Evolutionary conservation across 2,888 invertebrate genomes (phyloP).

Genomic region (Epinotia demarniana): DNA sequence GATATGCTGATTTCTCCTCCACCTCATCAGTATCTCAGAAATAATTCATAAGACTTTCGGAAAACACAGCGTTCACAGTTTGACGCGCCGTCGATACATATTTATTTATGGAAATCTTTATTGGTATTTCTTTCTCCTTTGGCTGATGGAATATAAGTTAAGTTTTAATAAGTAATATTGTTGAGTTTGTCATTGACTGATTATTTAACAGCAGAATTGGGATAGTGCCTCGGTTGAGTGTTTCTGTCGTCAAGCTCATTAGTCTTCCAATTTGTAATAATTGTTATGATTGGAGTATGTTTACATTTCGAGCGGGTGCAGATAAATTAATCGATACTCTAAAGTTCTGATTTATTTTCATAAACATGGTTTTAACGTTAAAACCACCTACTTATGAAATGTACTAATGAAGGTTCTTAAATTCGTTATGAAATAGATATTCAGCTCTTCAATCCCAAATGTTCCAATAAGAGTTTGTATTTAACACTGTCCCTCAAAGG

Average conservation of each 20-base stretch:
- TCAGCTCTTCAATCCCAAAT: no score
- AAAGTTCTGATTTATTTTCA: no score
- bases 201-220: conserved; percentile 1
- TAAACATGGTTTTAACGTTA: no score
- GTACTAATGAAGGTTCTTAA: no score
- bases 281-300: neutral
- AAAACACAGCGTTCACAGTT: conserved; percentile 51
- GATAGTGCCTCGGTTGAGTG: conserved; percentile 18
- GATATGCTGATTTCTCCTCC: conserved; percentile 63
- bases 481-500: no score
- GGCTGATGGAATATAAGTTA: conserved; percentile 28
- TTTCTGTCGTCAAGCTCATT: conserved; percentile 8
- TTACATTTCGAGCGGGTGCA: neutral
- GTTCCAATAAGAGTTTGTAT: no score
- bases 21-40: conserved; percentile 55
- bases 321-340: no score
- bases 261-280: neutral
- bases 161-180: conserved; percentile 33
- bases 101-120: conserved; percentile 56
- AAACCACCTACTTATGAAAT: no score
- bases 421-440: no score
- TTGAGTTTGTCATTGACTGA: conserved; percentile 29
- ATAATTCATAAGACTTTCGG: conserved; percentile 62
- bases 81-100: conserved; percentile 54
- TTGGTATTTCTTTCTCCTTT: conserved; percentile 47